Conservation (phyloP, 2,888 invertebrate genomes). For the Oxyscelio sp. region DNA sequence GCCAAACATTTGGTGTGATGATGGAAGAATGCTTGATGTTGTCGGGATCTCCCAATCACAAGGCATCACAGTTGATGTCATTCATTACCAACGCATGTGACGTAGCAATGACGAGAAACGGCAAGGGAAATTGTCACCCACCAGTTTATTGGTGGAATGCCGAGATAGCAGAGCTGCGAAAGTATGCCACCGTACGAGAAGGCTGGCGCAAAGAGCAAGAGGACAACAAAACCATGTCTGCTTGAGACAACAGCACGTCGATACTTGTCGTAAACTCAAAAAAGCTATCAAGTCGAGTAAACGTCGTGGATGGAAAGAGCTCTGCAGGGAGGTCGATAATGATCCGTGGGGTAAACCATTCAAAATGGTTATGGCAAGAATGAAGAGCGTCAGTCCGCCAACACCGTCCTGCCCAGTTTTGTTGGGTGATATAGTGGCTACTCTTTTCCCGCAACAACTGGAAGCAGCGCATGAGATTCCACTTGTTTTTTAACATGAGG, state of each 20-base stretch:
- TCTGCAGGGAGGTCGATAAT: slow-evolving; percentile 69
- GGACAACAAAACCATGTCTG: not conserved
- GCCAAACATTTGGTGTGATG: not conserved
- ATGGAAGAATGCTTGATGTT: not conserved
- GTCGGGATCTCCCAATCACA: not conserved
- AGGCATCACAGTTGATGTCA: not conserved
- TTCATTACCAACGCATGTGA: not conserved
- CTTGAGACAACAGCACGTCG: slow-evolving; percentile 30
- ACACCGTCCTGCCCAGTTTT: slow-evolving; percentile 57
- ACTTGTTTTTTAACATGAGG: not conserved
- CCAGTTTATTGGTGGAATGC: slow-evolving; percentile 61
- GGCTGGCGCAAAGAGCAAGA: slow-evolving; percentile 24
- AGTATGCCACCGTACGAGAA: slow-evolving; percentile 17
- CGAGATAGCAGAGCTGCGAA: slow-evolving; percentile 52
- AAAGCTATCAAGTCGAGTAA: slow-evolving; percentile 56
- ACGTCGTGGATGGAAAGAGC: slow-evolving; percentile 56
- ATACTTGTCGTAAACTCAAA: slow-evolving; percentile 23
- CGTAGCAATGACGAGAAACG: not conserved
- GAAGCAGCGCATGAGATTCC: not conserved
- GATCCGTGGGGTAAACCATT: slow-evolving; percentile 76
- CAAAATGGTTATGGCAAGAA: slow-evolving; percentile 65
- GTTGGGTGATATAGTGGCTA: slow-evolving; percentile 60
- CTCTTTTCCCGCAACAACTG: slow-evolving; percentile 59
- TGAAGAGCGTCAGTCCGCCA: slow-evolving; percentile 35
- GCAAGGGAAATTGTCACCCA: not conserved